Conservation (phyloP, 2,797 vertebrate genomes). For the Staurois parvus region DNA sequence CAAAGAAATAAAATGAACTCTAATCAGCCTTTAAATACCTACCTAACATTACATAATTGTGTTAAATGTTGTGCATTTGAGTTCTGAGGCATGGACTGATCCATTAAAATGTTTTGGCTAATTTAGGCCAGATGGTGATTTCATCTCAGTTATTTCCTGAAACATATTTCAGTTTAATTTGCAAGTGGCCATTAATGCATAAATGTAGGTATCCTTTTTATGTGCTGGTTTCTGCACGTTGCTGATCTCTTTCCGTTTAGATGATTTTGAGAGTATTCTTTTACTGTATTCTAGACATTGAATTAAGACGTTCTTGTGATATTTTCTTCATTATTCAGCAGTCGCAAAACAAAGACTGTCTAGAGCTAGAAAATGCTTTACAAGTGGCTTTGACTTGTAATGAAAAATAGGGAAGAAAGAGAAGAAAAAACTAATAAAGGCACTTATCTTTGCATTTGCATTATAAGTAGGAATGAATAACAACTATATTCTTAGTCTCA, state of each 20-base stretch:
- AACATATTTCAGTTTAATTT: conserved; percentile 61
- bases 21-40: conserved; percentile 58
- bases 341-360: conserved; percentile 48
- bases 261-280: conserved; percentile 36
- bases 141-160: conserved; percentile 55
- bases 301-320: conserved; percentile 50
- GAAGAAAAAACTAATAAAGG: conserved; percentile 53
- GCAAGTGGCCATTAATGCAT: conserved; percentile 57
- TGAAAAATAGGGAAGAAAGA: conserved; percentile 28
- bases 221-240: conserved; percentile 68
- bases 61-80: conserved; percentile 57
- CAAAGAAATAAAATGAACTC: conserved; percentile 55
- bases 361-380: conserved; percentile 55
- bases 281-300: conserved; percentile 45
- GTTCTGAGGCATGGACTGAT: conserved; percentile 50
- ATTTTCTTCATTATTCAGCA: conserved; percentile 57
- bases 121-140: conserved; percentile 61
- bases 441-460: conserved; percentile 56
- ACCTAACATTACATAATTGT: conserved; percentile 58
- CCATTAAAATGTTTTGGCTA: conserved; percentile 62
- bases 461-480: conserved; percentile 52
- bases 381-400: conserved; percentile 53
- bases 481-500: conserved; percentile 20
- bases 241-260: conserved; percentile 54
- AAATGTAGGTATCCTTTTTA: conserved; percentile 78